Base-by-base conservation (phyloP, 2,888 invertebrate species). In the Andrena bicolor region DNA sequence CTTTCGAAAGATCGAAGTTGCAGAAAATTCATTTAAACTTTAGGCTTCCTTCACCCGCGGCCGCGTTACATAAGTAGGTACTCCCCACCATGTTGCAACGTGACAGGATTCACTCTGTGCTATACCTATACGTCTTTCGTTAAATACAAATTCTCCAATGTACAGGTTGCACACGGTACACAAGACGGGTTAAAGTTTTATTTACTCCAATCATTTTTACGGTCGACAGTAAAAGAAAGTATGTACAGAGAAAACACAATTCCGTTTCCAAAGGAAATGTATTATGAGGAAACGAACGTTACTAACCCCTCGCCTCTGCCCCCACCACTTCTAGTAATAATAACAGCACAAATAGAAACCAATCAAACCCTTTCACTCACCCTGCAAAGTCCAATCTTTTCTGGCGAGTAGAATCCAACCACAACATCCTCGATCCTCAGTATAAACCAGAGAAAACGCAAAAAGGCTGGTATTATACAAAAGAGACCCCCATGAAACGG, bases 1-100 rank as follows among this genome's bases (percentile, higher is more conserved):
- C 35, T 71, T 68, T 41, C 35, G 53, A 71, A 79, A 75, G 79
- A 71, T 35, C 74, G 66, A 79, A 75, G 20, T 41, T 13, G 58
- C 65, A 69, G 78, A 69, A 76, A 79, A 64, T 41, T 74, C 58
- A 8, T 56, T 66, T 51, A 48, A 58, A 66, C 69, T 68, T 64
- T 63, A 10, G n/a, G 13, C 26, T 32, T 49, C 6, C 8, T 35
- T 63, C 73, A 13, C 23, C 10, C 68, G n/a, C 10, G 53, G 51
- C n/a, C 28, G n/a, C 26, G 53, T 5, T 26, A 48, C 10, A 51
- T 10, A 26, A 41, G 28, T 16, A 26, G 30, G 28, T 41, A 56
- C n/a, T 64, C n/a, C 20, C n/a, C 13, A 8, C 16, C 10, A 20
- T 48, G 16, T 58, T n/a, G 48, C 16, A 28, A 48, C 10, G 20